Percentiles rank a stretch among this genome's conserved stretches.
These are phyloP conservation scores for Heliconius hermathena DNA, from an alignment of 1,140 invertebrate species.

Conservation along the genomic window DNA sequence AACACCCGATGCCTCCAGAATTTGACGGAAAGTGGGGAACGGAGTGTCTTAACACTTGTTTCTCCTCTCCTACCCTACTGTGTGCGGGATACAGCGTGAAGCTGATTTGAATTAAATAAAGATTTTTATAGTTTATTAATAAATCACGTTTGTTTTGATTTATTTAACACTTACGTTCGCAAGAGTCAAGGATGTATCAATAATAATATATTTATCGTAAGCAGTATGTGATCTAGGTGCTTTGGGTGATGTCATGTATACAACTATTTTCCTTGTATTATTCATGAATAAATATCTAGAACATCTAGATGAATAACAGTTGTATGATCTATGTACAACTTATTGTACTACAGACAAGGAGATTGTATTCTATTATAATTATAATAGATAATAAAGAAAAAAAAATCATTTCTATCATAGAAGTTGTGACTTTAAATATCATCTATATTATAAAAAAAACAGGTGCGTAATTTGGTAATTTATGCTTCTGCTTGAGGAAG, in stretches of 20 bases:
- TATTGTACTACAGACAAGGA: neutral
- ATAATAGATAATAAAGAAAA: no score
- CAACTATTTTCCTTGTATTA: slow-evolving; percentile 13
- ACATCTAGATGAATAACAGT: neutral
- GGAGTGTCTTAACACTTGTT: no score
- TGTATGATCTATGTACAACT: neutral
- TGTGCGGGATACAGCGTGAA: no score
- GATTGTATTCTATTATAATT: neutral
- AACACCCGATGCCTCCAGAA: no score
- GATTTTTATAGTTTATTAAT: neutral
- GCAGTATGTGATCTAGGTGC: slow-evolving; percentile 16
- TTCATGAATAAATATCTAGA: slow-evolving; percentile 11
- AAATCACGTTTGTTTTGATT: neutral
- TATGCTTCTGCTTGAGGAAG: no score
- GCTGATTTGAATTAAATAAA: neutral
- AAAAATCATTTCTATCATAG: no score
- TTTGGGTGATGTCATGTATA: neutral
- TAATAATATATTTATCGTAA: slow-evolving; percentile 11
- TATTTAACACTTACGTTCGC: slow-evolving; percentile 4
- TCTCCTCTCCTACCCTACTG: no score
- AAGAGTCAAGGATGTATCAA: neutral
- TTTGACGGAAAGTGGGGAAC: no score
- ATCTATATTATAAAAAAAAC: no score
- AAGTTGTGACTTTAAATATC: no score
- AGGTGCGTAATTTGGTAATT: no score